Percentiles rank a stretch among this genome's conserved stretches.
Conservation (phyloP, 2,888 invertebrate genomes). For the Mamestra brassicae region DNA sequence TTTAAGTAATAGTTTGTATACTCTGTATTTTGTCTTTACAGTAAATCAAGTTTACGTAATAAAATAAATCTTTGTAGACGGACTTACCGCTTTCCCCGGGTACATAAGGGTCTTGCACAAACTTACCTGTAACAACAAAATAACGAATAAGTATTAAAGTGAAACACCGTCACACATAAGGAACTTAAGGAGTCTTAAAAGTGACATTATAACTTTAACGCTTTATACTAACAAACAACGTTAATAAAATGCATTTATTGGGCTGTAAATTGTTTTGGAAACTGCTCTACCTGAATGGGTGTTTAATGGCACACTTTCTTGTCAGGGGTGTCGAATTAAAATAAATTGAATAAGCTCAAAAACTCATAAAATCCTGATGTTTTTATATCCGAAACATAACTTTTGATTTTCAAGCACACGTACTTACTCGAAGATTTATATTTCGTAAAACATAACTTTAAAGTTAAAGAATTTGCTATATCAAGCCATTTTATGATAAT, state of each 20-base stretch:
- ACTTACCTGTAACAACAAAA: conserved; percentile 78
- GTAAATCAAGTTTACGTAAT: conserved; percentile 25
- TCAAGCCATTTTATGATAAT: conserved; percentile 10
- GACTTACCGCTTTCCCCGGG: conserved; percentile 65
- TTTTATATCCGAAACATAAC: background rate
- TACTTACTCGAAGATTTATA: too few species aligned
- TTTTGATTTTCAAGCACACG: background rate
- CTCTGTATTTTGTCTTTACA: conserved; percentile 10
- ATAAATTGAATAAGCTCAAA: conserved; percentile 16
- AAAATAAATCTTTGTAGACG: conserved; percentile 43
- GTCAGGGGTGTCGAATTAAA: conserved; percentile 39
- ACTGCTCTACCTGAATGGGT: conserved; percentile 56
- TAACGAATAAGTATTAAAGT: conserved; percentile 67
- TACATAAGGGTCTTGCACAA: conserved; percentile 41
- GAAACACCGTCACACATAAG: conserved; percentile 66
- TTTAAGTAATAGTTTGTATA: background rate
- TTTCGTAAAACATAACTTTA: conserved; percentile 13
- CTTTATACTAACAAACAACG: conserved; percentile 63
- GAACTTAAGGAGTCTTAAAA: conserved; percentile 70
- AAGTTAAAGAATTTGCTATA: conserved; percentile 34
- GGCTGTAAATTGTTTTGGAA: conserved; percentile 74
- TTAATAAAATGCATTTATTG: conserved; percentile 75
- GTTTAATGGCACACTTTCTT: conserved; percentile 53
- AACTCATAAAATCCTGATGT: conserved; percentile 13
- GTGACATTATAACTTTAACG: conserved; percentile 69